Base-by-base conservation (phyloP, 2,797 vertebrate genomes). In the Sparidentex hasta region DNA sequence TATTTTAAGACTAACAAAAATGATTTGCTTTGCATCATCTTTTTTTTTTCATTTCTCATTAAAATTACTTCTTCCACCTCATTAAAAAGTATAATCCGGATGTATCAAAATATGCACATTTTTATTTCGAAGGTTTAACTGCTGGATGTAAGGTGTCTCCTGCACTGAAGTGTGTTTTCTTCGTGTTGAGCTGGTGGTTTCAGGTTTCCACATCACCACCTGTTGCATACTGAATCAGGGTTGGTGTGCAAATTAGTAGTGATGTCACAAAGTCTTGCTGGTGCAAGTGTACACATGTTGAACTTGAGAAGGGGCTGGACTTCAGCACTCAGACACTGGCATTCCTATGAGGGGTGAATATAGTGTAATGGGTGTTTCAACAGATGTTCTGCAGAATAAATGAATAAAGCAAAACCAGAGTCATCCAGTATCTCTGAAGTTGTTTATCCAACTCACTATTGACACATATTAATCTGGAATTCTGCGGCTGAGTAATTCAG, bases 401-500 rank as follows among this genome's bases (percentile, higher is more conserved):
- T 23, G 11, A 47, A 25, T 38, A 12, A 70, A 51, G 38, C 12
- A 4, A 64, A 71, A 48, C 11, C 59, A 46, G 8, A 33, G 33
- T 33, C 50, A 55, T 44, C 44, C 4, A 67, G 8, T 64, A 9
- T 38, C 13, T 52, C 51, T 33, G 18, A 54, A 4, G 25, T 41
- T 73, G n/a, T 50, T 79, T 27, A 56, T 62, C 7, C 33, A 56
- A 44, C 1, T 18, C 23, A 16, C 33, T 70, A 12, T 23, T 65
- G 29, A 55, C 51, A 76, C 62, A 74, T 59, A 57, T 20, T 47
- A 23, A 65, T 52, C 41, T 72, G 23, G 69, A 76, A 33, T 38
- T 27, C 23, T 55, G 66, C 63, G 11, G 6, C 16, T 78, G 27
- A 56, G 50, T 21, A 78, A 73, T 11, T 16, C 41, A 29, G 64